Conservation (phyloP, 2,113 vertebrate genomes). For the Oceanodroma tethys region DNA sequence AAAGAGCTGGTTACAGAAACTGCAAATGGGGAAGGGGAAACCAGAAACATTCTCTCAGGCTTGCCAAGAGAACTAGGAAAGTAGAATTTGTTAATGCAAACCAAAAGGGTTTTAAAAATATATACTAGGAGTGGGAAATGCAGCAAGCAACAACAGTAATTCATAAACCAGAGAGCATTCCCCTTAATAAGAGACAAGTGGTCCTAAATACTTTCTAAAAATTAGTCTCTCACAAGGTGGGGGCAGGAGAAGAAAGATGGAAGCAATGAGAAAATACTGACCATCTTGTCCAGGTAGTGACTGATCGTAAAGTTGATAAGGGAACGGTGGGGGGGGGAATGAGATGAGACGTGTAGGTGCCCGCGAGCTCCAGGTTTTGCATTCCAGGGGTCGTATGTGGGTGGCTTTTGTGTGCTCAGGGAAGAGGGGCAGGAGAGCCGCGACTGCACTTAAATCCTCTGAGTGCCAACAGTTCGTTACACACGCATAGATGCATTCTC, state of each 20-base stretch:
- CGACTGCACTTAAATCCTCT: rapidly evolving
- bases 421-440: background rate
- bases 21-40: background rate
- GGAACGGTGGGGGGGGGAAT: rapidly evolving
- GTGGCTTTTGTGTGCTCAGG: background rate
- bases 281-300: background rate
- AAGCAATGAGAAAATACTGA: background rate
- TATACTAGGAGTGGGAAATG: background rate
- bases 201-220: background rate
- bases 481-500: background rate
- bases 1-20: background rate
- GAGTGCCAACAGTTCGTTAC: background rate
- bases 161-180: background rate
- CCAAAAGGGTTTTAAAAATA: background rate
- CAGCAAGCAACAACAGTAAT: background rate
- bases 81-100: background rate
- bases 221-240: background rate
- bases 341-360: background rate
- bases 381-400: background rate
- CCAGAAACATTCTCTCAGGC: background rate
- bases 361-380: rapidly evolving
- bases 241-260: background rate
- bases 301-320: background rate
- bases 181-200: background rate
- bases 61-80: background rate